Percentiles rank a stretch among this genome's conserved stretches.
Conservation (phyloP, 2,888 invertebrate species). For the Andrena minutula region DNA sequence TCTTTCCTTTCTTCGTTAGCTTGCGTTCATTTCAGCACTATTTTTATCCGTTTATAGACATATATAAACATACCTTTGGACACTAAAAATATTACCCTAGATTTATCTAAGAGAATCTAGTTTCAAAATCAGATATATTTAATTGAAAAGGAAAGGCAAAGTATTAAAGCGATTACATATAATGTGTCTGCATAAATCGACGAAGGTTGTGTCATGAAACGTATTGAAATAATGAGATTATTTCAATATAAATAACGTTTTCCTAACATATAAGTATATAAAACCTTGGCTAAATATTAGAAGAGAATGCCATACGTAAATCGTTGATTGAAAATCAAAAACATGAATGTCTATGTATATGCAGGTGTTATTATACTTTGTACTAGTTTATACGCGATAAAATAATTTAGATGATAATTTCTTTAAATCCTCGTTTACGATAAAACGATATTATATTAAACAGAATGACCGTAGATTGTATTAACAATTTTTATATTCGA, state of each 20-base stretch:
- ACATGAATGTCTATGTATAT: background rate
- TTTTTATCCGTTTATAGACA: conserved; percentile 13
- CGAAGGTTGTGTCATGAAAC: conserved; percentile 11
- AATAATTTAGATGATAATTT: conserved; percentile 28
- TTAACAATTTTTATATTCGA: conserved; percentile 18
- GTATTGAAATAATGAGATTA: conserved; percentile 14
- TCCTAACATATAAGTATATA: conserved; percentile 11
- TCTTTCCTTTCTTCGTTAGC: background rate
- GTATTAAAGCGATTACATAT: background rate
- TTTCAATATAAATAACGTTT: conserved; percentile 11
- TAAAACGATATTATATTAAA: conserved; percentile 6
- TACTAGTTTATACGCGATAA: conserved; percentile 14
- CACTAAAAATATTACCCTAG: conserved; percentile 11
- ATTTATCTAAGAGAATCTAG: background rate
- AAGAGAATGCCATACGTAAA: conserved; percentile 37
- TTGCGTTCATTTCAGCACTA: background rate
- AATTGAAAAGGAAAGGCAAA: conserved; percentile 5
- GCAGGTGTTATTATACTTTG: background rate
- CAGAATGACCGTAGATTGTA: conserved; percentile 13
- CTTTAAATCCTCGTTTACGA: conserved; percentile 24
- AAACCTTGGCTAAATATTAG: background rate
- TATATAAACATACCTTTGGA: conserved; percentile 33
- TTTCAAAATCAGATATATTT: conserved; percentile 2
- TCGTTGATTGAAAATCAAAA: conserved; percentile 39
- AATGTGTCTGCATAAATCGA: background rate